phyloP scores from a whole-genome alignment of 37 sponge, comb jelly and placozoan species.

The Eunapius fragilis region DNA sequence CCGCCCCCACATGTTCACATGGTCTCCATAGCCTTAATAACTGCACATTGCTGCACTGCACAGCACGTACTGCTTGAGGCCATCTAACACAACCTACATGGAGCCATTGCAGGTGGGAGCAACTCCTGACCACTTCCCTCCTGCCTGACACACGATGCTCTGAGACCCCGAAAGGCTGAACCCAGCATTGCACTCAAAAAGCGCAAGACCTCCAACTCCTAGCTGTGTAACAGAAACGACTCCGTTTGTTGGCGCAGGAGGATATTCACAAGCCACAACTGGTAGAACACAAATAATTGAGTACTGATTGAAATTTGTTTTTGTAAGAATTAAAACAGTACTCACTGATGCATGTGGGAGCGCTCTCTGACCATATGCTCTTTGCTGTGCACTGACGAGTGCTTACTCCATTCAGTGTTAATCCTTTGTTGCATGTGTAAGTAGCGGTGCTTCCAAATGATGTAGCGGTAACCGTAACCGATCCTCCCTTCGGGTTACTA shows the following conservation, averaged over 20 bases:
- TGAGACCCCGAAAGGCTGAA: too few species aligned
- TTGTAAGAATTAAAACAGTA: too few species aligned
- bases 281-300: too few species aligned
- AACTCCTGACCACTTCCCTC: background rate
- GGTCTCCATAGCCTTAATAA: too few species aligned
- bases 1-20: too few species aligned
- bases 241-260: too few species aligned
- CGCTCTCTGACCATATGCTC: slow-evolving; percentile 27
- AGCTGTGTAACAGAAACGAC: too few species aligned
- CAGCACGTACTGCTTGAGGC: too few species aligned
- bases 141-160: background rate
- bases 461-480: background rate
- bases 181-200: background rate
- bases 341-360: slow-evolving; percentile 48
- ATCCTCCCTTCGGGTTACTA: slow-evolving; percentile 9
- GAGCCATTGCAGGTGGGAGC: background rate
- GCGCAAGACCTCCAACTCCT: background rate
- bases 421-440: slow-evolving; percentile 59
- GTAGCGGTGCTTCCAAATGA: slow-evolving; percentile 5
- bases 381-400: slow-evolving; percentile 20
- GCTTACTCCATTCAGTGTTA: slow-evolving; percentile 16
- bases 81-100: too few species aligned
- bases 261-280: too few species aligned
- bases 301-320: too few species aligned
- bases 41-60: too few species aligned